Conservation (phyloP, 2,113 vertebrate genomes). For the Copsychus sechellarum region DNA sequence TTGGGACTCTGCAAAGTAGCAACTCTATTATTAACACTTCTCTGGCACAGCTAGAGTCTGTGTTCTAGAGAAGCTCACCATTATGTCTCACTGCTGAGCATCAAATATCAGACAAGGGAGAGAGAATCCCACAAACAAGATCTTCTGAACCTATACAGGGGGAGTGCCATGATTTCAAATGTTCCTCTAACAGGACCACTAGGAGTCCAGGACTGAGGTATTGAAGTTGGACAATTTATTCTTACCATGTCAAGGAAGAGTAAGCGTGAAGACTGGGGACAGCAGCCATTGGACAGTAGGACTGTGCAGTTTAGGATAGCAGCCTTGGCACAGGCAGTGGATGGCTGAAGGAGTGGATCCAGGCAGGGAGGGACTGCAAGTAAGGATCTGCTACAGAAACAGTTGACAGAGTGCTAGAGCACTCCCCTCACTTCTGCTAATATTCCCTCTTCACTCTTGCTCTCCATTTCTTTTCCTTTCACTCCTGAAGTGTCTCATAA, state of each 20-base stretch:
- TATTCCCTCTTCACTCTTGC: neutral
- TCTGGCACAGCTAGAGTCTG: neutral
- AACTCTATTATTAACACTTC: neutral
- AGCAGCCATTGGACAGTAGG: neutral
- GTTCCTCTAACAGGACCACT: neutral
- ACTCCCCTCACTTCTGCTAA: neutral
- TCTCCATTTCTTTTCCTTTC: neutral
- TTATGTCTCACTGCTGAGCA: neutral
- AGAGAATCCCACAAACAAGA: neutral
- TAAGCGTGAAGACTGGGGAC: neutral
- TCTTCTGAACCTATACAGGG: neutral
- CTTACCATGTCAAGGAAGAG: neutral
- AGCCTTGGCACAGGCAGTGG: neutral
- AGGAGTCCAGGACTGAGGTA: neutral
- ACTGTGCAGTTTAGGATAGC: neutral
- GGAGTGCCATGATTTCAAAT: rapidly evolving
- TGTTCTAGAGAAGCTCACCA: neutral
- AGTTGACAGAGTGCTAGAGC: neutral
- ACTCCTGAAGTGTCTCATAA: neutral
- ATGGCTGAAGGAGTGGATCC: neutral
- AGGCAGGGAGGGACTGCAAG: neutral
- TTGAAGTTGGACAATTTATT: neutral
- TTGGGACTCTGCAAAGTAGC: neutral
- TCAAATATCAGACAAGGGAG: neutral
- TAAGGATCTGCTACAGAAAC: neutral